Evolutionary conservation across 2,888 invertebrate genomes (phyloP), one percentile per base, ranked within the genome.

Genomic region (Margaritifera margaritifera): DNA sequence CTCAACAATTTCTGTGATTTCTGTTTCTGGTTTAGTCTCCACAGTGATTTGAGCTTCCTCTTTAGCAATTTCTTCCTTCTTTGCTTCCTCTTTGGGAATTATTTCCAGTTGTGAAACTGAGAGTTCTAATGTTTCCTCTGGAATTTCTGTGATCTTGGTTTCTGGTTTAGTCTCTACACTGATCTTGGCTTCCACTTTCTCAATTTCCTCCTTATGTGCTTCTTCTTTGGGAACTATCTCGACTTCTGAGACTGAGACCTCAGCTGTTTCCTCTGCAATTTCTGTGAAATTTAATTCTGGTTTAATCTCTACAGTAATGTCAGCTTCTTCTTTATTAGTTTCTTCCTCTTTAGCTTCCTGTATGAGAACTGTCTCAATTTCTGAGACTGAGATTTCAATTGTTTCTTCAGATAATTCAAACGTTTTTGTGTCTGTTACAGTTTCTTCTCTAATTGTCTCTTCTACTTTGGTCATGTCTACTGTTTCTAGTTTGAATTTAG

Each of bases 331-430:
- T 1, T 64, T 55, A 42, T 64, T 62, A 31, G 59, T 57, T 8
- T 57, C 31, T n/a, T 63, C 58, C 20, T 68, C 51, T 76, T 71
- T 18, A 66, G 66, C 8, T 70, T 64, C 42, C 72, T 71, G 11
- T 61, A 56, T 1, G 69, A 69, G 56, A 61, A 62, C 66, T 42
- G 53, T 63, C 19, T 61, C 72, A n/a, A 66, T 68, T 24, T 68
- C 70, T 18, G 68, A 69, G 27, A 68, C 64, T 65, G 63, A 59
- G 51, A 54, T 52, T 52, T 63, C 67, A 52, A 53, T 24, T 15
- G 31, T 31, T 8, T 31, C 31, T 31, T 31, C 31, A 31, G 31
- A 31, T 31, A 31, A 8, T 31, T 31, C 31, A 31, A 31, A 31
- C 5, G 31, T 31, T 54, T 42, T 42, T 27, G 54, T 60, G 50